phyloP scores from a whole-genome alignment of 2,113 vertebrate species.

The Xiphophorus maculatus region DNA sequence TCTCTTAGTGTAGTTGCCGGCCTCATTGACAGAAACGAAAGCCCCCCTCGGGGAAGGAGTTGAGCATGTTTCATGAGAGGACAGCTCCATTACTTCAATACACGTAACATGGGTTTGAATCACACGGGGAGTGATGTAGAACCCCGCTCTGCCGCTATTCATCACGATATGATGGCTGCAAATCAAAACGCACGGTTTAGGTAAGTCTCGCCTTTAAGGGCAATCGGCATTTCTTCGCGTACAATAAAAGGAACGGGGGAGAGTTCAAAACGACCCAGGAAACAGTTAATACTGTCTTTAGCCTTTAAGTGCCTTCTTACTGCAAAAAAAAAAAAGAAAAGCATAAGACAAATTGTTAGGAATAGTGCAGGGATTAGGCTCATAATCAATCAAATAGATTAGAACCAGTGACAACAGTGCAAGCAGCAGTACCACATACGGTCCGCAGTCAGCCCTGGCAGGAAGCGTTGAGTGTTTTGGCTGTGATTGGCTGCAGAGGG shows the following conservation, averaged over 20 bases:
- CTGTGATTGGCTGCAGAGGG: conserved; percentile 73
- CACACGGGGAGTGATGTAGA: conserved; percentile 44
- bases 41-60: conserved; percentile 12
- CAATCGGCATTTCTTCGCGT: conserved; percentile 25
- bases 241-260: conserved; percentile 9
- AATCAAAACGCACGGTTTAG: conserved; percentile 45
- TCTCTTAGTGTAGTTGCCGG: neutral
- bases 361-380: conserved; percentile 63
- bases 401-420: conserved; percentile 62
- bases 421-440: conserved; percentile 57
- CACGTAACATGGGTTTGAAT: conserved; percentile 32
- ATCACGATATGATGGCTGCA: conserved; percentile 49
- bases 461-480: conserved; percentile 74
- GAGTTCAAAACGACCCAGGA: conserved; percentile 16
- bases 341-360: conserved; percentile 28
- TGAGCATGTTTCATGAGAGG: conserved; percentile 46
- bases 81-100: conserved; percentile 58
- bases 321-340: conserved; percentile 5
- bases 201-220: conserved; percentile 49
- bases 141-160: conserved; percentile 26
- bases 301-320: conserved; percentile 28
- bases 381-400: conserved; percentile 77
- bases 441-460: conserved; percentile 53
- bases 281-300: conserved; percentile 44
- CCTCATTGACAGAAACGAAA: conserved; percentile 41